Percentiles rank a stretch among this genome's conserved stretches.
Evolutionary conservation across 2,888 invertebrate species (phyloP).

Genomic region (Melanophora roralis): DNA sequence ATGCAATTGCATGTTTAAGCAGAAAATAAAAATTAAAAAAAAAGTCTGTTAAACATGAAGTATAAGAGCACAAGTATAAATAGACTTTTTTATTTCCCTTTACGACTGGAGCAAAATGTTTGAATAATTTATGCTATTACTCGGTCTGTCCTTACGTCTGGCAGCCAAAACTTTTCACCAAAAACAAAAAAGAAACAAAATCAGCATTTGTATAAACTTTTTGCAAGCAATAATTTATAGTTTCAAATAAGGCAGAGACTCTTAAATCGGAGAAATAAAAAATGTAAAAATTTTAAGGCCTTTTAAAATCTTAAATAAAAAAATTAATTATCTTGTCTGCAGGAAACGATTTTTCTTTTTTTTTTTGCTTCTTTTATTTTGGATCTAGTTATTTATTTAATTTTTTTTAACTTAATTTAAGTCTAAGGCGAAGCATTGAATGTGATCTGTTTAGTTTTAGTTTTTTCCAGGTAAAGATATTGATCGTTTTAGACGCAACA

Average conservation of each 20-base stretch:
- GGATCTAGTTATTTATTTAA: no score
- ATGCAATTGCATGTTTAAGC: conserved; percentile 44
- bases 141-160: conserved; percentile 16
- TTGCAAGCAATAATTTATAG: conserved; percentile 40
- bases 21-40: conserved; percentile 3
- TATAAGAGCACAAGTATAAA: conserved; percentile 22
- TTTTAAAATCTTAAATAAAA: no score
- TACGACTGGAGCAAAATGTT: conserved; percentile 39
- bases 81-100: conserved; percentile 43
- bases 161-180: conserved; percentile 39
- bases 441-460: no score
- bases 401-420: no score
- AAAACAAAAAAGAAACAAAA: conserved; percentile 21
- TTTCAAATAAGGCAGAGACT: conserved; percentile 19
- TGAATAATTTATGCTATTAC: conserved; percentile 53
- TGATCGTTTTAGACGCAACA: no score
- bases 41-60: conserved; percentile 18
- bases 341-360: no score
- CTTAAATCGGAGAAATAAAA: not conserved
- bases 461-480: no score
- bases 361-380: no score
- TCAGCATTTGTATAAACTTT: conserved; percentile 16
- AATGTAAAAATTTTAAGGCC: no score
- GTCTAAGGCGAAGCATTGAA: no score
- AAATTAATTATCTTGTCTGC: no score